Conservation (phyloP, 2,797 vertebrate genomes). For the Xenopus petersii region DNA sequence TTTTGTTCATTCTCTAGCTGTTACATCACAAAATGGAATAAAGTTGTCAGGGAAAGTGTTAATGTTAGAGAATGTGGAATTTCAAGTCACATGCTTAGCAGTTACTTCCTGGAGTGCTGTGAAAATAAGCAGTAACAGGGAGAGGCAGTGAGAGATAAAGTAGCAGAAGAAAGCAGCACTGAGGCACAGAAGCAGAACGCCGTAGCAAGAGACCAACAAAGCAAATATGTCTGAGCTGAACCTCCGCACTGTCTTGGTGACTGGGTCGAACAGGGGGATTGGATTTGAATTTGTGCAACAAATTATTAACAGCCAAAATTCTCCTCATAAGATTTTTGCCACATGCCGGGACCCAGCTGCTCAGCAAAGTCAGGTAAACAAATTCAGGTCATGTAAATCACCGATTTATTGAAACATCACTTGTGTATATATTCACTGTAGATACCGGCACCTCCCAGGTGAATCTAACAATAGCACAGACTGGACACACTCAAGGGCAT, state of each 20-base stretch:
- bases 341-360: constrained; percentile 57
- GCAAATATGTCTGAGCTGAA: constrained; percentile 19
- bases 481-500: too few relatives aligned
- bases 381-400: background rate
- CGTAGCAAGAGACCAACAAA: background rate
- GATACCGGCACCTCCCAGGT: too few relatives aligned
- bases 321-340: constrained; percentile 64
- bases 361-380: constrained; percentile 55
- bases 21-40: too few relatives aligned
- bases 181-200: background rate
- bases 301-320: constrained; percentile 56
- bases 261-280: constrained; percentile 65
- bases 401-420: too few relatives aligned
- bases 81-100: background rate
- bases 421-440: too few relatives aligned
- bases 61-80: background rate
- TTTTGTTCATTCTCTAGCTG: too few relatives aligned
- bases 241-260: constrained; percentile 66
- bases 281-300: constrained; percentile 65
- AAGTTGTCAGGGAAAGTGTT: constrained; percentile 7
- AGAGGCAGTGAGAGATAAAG: background rate
- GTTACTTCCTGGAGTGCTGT: background rate
- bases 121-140: background rate
- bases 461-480: too few relatives aligned
- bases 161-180: background rate